Evolutionary conservation across 2,113 vertebrate species (phyloP), one percentile per base, ranked within the genome.

Genomic region (Mesoclemmys tuberculata): DNA sequence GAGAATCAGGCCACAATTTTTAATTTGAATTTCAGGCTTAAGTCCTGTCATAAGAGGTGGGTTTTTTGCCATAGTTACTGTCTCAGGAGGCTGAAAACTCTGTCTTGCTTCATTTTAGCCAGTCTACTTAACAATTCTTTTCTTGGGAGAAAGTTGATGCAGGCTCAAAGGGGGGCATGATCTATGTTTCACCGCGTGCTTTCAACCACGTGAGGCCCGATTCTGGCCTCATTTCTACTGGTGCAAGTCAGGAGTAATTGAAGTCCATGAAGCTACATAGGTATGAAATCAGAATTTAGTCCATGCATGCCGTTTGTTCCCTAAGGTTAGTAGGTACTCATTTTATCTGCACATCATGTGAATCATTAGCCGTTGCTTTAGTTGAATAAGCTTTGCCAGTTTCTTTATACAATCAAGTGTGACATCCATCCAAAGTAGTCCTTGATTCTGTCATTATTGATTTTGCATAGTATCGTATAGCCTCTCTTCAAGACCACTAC

Each of bases 401-500:
- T 31, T 84, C 54, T 81, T 97, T 84, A 87, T 64, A 80, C 27
- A 93, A 49, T 82, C 74, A 89, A 93, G 12, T 21, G 79, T 84
- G 74, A 52, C 56, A 84, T 87, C 51, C 49, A 41, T 31, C 71
- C 48, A 91, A 64, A 92, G 87, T 27, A 87, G 85, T 44, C 74
- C 78, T 95, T 94, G 79, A 95, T 91, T 92, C 38, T 93, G n/a
- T 80, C 81, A 79, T 90, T 48, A 87, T 10, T 88, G 94, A 95
- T 88, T 95, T 82, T 71, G 9, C 16, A 58, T 81, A 77, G 19
- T 92, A 87, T 93, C 51, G 75, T 11, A 68, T 61, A 2, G 3
- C 91, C 78, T 96, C 84, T 54, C n/a, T 95, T 97, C 61, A 97
- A 97, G 87, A 93, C 80, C 77, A 86, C 87, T 91, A 61, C 87